These are phyloP conservation scores for Pseudomyrmex concolor DNA, from an alignment of 1,140 invertebrate species.

Conservation along the genomic window DNA sequence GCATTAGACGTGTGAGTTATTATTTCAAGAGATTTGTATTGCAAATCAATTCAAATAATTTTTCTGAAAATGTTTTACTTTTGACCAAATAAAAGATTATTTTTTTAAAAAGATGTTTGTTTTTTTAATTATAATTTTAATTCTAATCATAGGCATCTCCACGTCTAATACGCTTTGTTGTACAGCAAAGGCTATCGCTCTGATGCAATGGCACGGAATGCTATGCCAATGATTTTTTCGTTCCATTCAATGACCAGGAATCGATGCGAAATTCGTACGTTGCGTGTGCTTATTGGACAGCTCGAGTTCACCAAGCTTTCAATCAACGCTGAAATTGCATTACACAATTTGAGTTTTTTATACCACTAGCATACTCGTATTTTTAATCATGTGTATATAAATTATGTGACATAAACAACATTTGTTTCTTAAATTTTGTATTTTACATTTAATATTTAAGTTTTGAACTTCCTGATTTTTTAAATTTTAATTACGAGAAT, in stretches of 20 bases:
- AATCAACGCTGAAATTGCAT: conserved; percentile 73
- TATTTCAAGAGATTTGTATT: not conserved
- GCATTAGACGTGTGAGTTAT: not conserved
- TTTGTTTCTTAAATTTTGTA: not conserved
- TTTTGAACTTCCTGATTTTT: not conserved
- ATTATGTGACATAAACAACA: not conserved
- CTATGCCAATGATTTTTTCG: conserved; percentile 66
- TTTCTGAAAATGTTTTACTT: not conserved
- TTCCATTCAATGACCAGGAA: conserved; percentile 67
- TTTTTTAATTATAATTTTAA: not conserved
- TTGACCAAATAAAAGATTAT: not conserved
- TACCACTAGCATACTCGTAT: conserved; percentile 1
- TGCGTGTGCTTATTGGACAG: conserved; percentile 55
- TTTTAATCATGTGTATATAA: conserved; percentile 23
- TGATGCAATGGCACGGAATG: conserved; percentile 64
- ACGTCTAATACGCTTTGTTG: not conserved
- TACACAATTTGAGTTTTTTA: conserved; percentile 59
- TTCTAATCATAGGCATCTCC: not conserved
- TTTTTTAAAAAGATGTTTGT: not conserved
- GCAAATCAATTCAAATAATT: too few relatives aligned
- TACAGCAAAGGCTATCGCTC: conserved; percentile 41
- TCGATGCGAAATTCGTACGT: conserved; percentile 60
- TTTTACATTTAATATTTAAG: not conserved
- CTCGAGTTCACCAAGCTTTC: conserved; percentile 42
- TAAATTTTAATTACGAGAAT: not conserved